Percentiles rank a stretch among this genome's conserved stretches.
These are phyloP conservation scores for Lasiommata megera DNA, from an alignment of 2,888 invertebrate species.

Conservation along the genomic window DNA sequence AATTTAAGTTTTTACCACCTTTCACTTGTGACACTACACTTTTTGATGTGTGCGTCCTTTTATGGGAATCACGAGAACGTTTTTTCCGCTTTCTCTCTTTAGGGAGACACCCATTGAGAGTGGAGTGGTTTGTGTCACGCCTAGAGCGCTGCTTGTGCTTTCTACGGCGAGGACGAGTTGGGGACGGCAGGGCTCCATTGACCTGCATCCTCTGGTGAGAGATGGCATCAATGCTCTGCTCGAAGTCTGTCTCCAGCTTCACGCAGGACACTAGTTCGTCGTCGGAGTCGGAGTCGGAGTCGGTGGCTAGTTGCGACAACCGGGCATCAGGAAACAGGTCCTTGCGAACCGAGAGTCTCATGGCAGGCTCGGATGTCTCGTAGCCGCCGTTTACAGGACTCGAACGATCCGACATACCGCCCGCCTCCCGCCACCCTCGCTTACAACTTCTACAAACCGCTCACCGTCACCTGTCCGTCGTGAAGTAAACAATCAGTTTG, in stretches of 20 bases:
- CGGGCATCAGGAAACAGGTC: constrained; percentile 71
- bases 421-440: constrained; percentile 75
- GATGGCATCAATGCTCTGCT: constrained; percentile 76
- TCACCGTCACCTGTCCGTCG: constrained; percentile 71
- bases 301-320: constrained; percentile 48
- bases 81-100: constrained; percentile 67
- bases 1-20: constrained; percentile 78
- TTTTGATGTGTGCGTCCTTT: constrained; percentile 59
- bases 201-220: constrained; percentile 64
- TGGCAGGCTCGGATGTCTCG: constrained; percentile 63
- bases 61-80: constrained; percentile 51
- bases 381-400: constrained; percentile 76
- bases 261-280: constrained; percentile 66
- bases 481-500: constrained; percentile 81
- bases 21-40: constrained; percentile 65
- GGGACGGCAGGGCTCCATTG: constrained; percentile 60
- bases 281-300: constrained; percentile 48
- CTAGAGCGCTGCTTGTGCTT: constrained; percentile 71
- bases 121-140: constrained; percentile 53
- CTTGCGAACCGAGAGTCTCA: constrained; percentile 75
- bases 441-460: constrained; percentile 75
- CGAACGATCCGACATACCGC: constrained; percentile 76
- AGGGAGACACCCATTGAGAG: constrained; percentile 62
- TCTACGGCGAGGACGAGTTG: constrained; percentile 60
- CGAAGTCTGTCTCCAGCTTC: constrained; percentile 76